Evolutionary conservation across 2,888 invertebrate species (phyloP).

Genomic region (Mesorhabditis belari): DNA sequence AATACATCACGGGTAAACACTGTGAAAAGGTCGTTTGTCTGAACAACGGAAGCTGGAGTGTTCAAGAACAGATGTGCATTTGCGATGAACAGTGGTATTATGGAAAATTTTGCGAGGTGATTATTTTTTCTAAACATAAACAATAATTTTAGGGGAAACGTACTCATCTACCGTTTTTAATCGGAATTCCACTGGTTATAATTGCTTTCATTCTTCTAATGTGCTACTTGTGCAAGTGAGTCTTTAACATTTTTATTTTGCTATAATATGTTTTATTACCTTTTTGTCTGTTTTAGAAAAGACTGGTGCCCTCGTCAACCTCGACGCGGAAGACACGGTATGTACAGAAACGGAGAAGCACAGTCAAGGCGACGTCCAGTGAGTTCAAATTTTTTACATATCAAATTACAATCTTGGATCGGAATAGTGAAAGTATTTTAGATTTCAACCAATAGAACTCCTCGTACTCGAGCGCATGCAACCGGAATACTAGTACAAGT

Average conservation of each 20-base stretch:
- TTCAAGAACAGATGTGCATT: not conserved
- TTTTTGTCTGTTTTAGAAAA: not conserved
- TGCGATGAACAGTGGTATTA: not conserved
- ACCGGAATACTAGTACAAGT: not conserved
- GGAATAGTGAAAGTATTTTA: too few relatives aligned
- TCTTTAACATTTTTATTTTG: not conserved
- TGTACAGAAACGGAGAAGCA: not conserved
- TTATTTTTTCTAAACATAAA: too few relatives aligned
- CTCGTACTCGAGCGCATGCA: too few relatives aligned
- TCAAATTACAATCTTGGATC: too few relatives aligned
- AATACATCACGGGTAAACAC: slow-evolving; percentile 38
- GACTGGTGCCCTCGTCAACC: not conserved
- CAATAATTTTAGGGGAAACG: not conserved
- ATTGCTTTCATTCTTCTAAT: not conserved
- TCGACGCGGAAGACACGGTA: not conserved
- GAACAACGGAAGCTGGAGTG: slow-evolving; percentile 19
- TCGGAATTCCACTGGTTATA: not conserved
- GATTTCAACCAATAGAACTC: too few relatives aligned
- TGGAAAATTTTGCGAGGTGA: not conserved
- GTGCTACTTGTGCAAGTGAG: not conserved
- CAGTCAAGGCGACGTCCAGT: not conserved
- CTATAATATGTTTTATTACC: not conserved
- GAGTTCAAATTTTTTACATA: too few relatives aligned
- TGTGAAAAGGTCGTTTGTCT: slow-evolving; percentile 41
- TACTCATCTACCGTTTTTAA: not conserved